Percentiles rank a stretch among this genome's conserved stretches.
Evolutionary conservation across 2,797 vertebrate species (phyloP).

Genomic region (Glyptemys insculpta): DNA sequence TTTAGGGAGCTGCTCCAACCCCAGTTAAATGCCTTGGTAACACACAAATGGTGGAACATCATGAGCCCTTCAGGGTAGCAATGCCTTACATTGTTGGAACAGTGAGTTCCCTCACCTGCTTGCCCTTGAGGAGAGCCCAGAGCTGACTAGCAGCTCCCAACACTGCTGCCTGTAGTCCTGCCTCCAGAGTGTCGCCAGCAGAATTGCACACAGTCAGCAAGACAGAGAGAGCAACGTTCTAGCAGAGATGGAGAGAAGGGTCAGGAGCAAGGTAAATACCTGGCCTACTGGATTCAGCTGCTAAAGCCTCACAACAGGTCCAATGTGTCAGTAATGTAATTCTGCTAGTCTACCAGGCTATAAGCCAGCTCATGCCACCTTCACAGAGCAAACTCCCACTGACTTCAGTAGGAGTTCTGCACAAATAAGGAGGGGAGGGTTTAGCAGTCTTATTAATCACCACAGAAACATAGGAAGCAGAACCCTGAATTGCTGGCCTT

Average conservation of each 20-base stretch:
- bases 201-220: slow-evolving; percentile 82
- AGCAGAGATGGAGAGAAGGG: neutral
- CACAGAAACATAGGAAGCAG: neutral
- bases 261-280: rapidly evolving
- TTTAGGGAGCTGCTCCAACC: neutral
- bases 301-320: neutral
- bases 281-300: neutral
- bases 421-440: neutral
- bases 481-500: neutral
- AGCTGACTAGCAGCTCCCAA: slow-evolving; percentile 82
- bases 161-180: slow-evolving; percentile 73
- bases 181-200: slow-evolving; percentile 78
- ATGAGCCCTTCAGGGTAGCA: neutral
- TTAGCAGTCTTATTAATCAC: neutral
- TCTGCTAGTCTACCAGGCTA: slow-evolving; percentile 34
- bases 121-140: slow-evolving; percentile 84
- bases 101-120: slow-evolving; percentile 84
- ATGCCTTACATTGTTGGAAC: neutral
- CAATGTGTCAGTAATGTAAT: neutral
- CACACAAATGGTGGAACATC: neutral
- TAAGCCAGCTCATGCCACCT: neutral
- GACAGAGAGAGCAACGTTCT: slow-evolving; percentile 84
- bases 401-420: neutral
- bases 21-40: neutral
- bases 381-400: neutral